These are phyloP conservation scores for Catagonus wagneri DNA, from an alignment of 2,113 vertebrate genomes.

Conservation along the genomic window DNA sequence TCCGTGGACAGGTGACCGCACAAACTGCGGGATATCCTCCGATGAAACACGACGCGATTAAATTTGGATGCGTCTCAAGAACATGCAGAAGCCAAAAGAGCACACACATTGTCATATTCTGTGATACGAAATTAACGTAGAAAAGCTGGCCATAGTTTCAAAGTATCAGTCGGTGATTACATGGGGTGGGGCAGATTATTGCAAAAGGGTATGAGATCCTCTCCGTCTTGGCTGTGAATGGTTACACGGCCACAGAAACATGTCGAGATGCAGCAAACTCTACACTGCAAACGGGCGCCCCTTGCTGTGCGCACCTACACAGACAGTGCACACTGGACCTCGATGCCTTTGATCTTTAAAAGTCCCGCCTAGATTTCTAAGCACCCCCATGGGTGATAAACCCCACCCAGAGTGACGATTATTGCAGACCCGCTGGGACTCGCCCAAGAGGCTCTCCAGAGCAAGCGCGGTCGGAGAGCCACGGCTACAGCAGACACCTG, in stretches of 20 bases:
- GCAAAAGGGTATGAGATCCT: background rate
- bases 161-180: background rate
- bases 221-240: background rate
- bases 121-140: background rate
- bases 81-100: background rate
- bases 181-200: background rate
- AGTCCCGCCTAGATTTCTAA: background rate
- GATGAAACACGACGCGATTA: too few relatives aligned
- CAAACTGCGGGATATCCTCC: fast-evolving
- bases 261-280: background rate
- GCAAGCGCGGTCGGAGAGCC: background rate
- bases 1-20: too few relatives aligned
- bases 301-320: background rate
- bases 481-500: background rate
- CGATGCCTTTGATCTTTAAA: background rate
- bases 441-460: background rate
- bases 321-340: background rate
- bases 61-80: background rate
- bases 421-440: fast-evolving
- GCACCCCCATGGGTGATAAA: fast-evolving
- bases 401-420: too few relatives aligned
- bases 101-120: background rate
- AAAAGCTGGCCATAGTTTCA: background rate
- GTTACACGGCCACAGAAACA: background rate
- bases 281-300: background rate